Percentiles rank a stretch among this genome's conserved stretches.
These are phyloP conservation scores for Microplitis manilae DNA, from an alignment of 2,888 invertebrate species.

Conservation along the genomic window DNA sequence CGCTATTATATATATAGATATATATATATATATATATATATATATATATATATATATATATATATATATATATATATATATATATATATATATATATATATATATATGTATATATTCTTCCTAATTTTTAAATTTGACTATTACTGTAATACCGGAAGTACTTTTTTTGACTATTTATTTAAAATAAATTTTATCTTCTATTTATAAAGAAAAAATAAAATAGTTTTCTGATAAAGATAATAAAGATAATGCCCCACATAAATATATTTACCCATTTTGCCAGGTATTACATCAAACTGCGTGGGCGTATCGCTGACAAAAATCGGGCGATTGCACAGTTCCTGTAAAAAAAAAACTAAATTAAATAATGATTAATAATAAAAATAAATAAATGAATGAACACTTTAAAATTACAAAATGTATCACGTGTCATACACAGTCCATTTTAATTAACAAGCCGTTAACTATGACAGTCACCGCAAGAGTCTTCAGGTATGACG, in stretches of 20 bases:
- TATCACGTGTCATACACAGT: not conserved
- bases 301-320: constrained; percentile 86
- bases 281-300: constrained; percentile 88
- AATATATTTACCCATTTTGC: constrained; percentile 85
- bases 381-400: not conserved
- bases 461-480: constrained; percentile 13
- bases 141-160: no score
- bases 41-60: no score
- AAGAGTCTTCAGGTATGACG: constrained; percentile 27
- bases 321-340: constrained; percentile 82
- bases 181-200: constrained; percentile 6
- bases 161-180: no score
- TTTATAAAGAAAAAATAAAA: not conserved
- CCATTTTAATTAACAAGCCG: constrained; percentile 17
- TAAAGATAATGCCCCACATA: not conserved
- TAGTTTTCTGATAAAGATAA: not conserved
- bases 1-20: no score
- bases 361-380: constrained; percentile 31
- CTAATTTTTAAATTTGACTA: no score
- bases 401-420: constrained; percentile 1
- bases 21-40: no score
- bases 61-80: no score
- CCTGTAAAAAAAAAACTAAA: constrained; percentile 74
- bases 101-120: no score
- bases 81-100: no score